A percentile compares a stretch with the other conserved stretches of the same genome.
These are phyloP conservation scores for Aleiodes sp. DNA, from an alignment of 1,140 invertebrate species.

Conservation along the genomic window DNA sequence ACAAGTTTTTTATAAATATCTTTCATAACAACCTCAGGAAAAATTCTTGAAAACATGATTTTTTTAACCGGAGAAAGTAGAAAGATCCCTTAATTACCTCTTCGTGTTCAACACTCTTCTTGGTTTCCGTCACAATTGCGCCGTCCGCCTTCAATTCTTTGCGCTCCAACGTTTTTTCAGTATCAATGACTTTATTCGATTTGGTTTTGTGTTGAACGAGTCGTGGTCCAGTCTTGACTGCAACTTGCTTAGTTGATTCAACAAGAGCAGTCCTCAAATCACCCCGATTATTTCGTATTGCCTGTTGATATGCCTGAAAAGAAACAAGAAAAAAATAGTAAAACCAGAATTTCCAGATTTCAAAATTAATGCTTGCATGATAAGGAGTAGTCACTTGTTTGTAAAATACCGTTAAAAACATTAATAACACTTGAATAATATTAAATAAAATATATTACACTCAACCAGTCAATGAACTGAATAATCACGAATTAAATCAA, in stretches of 20 bases:
- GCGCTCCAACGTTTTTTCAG: slow-evolving; percentile 78
- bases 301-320: slow-evolving; percentile 76
- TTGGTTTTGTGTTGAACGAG: slow-evolving; percentile 80
- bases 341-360: slow-evolving; percentile 1
- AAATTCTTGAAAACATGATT: too few species aligned
- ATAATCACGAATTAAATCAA: too few species aligned
- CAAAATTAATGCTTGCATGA: neutral
- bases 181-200: slow-evolving; percentile 82
- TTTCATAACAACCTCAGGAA: too few species aligned
- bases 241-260: slow-evolving; percentile 69
- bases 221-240: slow-evolving; percentile 72
- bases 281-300: slow-evolving; percentile 73
- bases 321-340: neutral
- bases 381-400: too few species aligned
- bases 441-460: too few species aligned
- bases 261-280: slow-evolving; percentile 76
- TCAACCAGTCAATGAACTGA: too few species aligned
- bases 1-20: too few species aligned
- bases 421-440: too few species aligned
- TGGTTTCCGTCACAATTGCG: slow-evolving; percentile 84
- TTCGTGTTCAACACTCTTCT: slow-evolving; percentile 83
- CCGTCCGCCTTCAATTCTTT: slow-evolving; percentile 79
- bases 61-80: neutral
- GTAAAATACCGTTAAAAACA: too few species aligned
- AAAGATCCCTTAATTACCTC: slow-evolving; percentile 65